Evolutionary conservation across 1,140 invertebrate genomes (phyloP).

Genomic region (Hypothenemus hampei): DNA sequence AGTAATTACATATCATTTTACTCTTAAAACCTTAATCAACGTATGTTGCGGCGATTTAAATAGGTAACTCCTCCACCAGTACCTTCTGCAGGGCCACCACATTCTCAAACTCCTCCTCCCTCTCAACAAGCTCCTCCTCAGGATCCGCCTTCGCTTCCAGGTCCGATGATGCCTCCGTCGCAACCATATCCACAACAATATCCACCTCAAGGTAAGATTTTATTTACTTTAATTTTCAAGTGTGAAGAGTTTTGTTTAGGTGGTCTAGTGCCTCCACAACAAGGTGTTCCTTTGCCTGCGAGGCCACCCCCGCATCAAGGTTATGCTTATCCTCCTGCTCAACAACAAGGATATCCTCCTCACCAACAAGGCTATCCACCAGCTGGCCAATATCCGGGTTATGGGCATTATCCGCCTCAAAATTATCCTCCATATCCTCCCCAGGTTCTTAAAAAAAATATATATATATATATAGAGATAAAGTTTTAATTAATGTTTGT

Average conservation of each 20-base stretch:
- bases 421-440: slow-evolving; percentile 51
- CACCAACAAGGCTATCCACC: slow-evolving; percentile 54
- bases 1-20: too few relatives aligned
- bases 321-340: slow-evolving; percentile 51
- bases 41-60: too few relatives aligned
- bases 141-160: slow-evolving; percentile 27
- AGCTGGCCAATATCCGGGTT: slow-evolving; percentile 46
- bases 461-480: background rate
- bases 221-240: too few relatives aligned
- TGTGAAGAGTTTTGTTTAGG: too few relatives aligned
- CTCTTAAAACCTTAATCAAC: too few relatives aligned
- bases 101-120: background rate
- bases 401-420: slow-evolving; percentile 48
- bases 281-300: slow-evolving; percentile 44
- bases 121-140: background rate
- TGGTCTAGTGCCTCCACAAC: slow-evolving; percentile 36
- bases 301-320: slow-evolving; percentile 58
- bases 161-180: slow-evolving; percentile 50
- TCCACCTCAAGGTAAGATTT: slow-evolving; percentile 25
- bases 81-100: slow-evolving; percentile 1
- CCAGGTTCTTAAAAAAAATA: slow-evolving; percentile 43
- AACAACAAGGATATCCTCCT: slow-evolving; percentile 48
- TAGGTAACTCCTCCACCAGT: slow-evolving; percentile 6
- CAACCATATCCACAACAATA: slow-evolving; percentile 44
- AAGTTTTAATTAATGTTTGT: background rate